These are phyloP conservation scores for Pyrocephalus nanus DNA, from an alignment of 2,797 vertebrate genomes.

Conservation along the genomic window DNA sequence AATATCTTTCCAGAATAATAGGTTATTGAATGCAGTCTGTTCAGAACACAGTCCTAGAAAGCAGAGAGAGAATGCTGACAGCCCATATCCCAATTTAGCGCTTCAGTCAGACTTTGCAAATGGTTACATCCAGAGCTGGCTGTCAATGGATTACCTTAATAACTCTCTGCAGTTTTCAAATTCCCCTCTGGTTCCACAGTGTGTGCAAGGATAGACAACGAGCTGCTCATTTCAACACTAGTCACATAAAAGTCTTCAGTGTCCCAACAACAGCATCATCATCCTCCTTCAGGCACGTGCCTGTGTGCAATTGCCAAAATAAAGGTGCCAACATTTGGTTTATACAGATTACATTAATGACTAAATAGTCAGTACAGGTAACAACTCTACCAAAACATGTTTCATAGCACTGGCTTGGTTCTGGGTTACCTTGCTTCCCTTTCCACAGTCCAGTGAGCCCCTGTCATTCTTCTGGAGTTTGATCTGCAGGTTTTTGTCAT, in stretches of 20 bases:
- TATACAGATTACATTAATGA: background rate
- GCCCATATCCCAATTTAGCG: background rate
- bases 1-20: background rate
- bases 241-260: background rate
- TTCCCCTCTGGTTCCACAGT: background rate
- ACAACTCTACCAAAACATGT: background rate
- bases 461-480: background rate
- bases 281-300: background rate
- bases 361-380: background rate
- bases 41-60: background rate
- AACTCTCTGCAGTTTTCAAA: background rate
- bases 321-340: background rate
- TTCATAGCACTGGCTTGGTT: background rate
- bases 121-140: background rate
- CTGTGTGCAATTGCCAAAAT: background rate
- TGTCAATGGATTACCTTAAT: background rate
- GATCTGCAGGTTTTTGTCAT: background rate
- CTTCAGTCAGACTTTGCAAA: background rate
- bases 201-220: background rate
- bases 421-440: background rate
- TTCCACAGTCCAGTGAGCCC: background rate
- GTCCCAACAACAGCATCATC: background rate
- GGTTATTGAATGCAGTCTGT: background rate
- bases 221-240: background rate
- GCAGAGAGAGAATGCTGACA: background rate